Conservation (phyloP, 2,888 invertebrate genomes). For the Brachynemurus nebulosus region DNA sequence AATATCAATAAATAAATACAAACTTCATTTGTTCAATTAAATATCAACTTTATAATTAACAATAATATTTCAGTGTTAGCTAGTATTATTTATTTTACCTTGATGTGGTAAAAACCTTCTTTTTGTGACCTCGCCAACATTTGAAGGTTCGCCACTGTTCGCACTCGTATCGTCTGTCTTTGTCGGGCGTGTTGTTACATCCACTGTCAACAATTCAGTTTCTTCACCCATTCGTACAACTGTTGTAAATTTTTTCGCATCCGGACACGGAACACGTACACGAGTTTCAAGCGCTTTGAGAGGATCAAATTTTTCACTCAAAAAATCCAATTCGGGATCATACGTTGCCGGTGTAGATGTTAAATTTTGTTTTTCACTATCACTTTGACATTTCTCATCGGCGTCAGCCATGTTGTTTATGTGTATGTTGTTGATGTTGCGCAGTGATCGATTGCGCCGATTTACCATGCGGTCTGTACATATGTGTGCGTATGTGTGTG, state of each 20-base stretch:
- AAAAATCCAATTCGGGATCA: slow-evolving; percentile 38
- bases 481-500: slow-evolving; percentile 41
- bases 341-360: slow-evolving; percentile 22
- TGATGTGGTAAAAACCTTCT: slow-evolving; percentile 36
- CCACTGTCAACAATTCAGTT: slow-evolving; percentile 13
- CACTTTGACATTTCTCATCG: slow-evolving; percentile 9
- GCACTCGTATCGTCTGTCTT: slow-evolving; percentile 6
- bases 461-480: slow-evolving; percentile 22
- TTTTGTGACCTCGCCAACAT: slow-evolving; percentile 9
- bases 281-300: slow-evolving; percentile 50
- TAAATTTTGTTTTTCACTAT: slow-evolving; percentile 12
- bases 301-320: slow-evolving; percentile 50
- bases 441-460: no score
- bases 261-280: slow-evolving; percentile 35
- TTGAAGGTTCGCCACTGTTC: slow-evolving; percentile 2
- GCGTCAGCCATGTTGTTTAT: slow-evolving; percentile 18
- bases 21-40: no score
- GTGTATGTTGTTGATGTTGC: slow-evolving; percentile 27
- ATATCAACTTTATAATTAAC: no score
- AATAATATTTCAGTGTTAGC: no score
- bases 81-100: no score
- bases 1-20: no score
- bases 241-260: slow-evolving; percentile 34
- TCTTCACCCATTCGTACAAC: background rate
- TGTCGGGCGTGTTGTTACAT: slow-evolving; percentile 19